Base-by-base conservation (phyloP, 2,888 invertebrate genomes). In the Cybosia mesomella region DNA sequence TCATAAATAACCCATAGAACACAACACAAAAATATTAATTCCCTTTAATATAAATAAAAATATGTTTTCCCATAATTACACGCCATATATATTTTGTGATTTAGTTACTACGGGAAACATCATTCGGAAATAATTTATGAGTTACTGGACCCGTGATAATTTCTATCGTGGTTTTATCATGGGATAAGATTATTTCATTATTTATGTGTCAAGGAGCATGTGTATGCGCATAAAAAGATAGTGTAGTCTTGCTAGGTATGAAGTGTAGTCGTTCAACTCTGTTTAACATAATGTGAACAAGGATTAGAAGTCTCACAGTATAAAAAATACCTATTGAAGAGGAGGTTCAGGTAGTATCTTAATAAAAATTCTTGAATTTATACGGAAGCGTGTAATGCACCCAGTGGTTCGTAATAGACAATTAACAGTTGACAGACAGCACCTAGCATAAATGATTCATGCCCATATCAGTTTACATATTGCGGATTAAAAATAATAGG, bases 61-160 rank as follows among this genome's bases (percentile, higher is more conserved):
- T 68, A 74, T 72, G 67, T 68, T 76, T 79, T 79, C 72, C 59
- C 80, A 80, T 77, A 77, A 80, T 79, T 71, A 80, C 72, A 72
- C 43, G 68, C 68, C 64, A 58, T 71, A 70, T 70, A 72, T 73
- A 64, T 58, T 59, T 34, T 1, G 49, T 78, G 78, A 78, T 75
- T 75, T 77, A 77, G 32, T 61, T 49, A 24, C 36, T 10, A 36
- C 68, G 62, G n/a, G 62, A 73, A 71, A 59, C 28, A 55, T 64
- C 67, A 60, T 73, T 72, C 59, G 1, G 53, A 43, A 59, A 55
- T 43, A 59, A 78, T 75, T 78, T 70, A 78, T 66, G 62, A 4
- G n/a, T 34, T 57, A 60, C 64, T 55, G 57, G n/a, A 53, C 24
- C 64, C 9, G 24, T 28, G 55, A 65, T 68, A 60, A n/a, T 53